Base-by-base conservation (phyloP, 2,888 invertebrate species). In the Synanthedon myopaeformis region DNA sequence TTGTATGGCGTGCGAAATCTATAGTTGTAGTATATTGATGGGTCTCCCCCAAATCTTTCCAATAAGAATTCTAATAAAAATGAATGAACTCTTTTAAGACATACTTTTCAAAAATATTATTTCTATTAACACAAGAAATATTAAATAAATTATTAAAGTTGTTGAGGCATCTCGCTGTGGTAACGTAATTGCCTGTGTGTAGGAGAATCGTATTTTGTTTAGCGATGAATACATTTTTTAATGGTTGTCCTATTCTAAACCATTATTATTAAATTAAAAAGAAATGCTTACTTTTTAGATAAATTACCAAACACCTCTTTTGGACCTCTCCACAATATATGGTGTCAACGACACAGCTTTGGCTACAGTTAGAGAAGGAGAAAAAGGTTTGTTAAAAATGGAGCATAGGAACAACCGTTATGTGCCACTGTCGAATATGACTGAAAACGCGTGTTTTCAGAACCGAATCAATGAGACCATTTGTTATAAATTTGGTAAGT, bases 301-400 rank as follows among this genome's bases (percentile, higher is more conserved):
- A 35, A 82, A 82, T 58, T 71, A 69, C 23, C 81, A 82, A 72
- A 82, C 82, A 3, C 82, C 82, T 3, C 52, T 75, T 11, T 55
- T 82, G 49, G 82, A 82, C 61, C 65, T 83, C 10, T 83, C 82
- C 17, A 76, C 74, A 13, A 67, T 83, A 55, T 83, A 82, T 49
- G 82, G 82, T 53, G 70, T 75, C 4, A 69, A 79, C 55, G 70
- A 82, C 41, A 58, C 63, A 42, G 65, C 71, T 19, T 64, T 74
- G 28, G 59, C 67, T 4, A 59, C 58, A 42, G 66, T 80, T 2
- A 70, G 80, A 57, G 65, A 65, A 56, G 70, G 65, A 53, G 64
- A 76, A 58, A 53, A 70, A 19, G 82, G 82, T 3, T 63, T 77
- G 13, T 57, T 82, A n/a, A 71, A 69, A 55, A 68, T 76, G 51